phyloP scores from a whole-genome alignment of 1,140 invertebrate species.

The Lepidurus arcticus region DNA sequence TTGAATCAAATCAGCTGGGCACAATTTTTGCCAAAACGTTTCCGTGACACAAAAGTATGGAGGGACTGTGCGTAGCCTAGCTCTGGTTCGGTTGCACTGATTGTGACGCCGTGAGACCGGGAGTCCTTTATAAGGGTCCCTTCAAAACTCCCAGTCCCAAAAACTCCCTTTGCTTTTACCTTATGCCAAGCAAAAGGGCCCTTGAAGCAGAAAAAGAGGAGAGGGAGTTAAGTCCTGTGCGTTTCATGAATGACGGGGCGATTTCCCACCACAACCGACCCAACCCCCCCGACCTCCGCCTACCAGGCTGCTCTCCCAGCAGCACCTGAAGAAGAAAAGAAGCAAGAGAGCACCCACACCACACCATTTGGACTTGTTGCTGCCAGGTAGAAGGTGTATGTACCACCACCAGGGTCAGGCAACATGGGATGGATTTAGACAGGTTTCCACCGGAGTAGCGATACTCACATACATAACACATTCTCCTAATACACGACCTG shows the following conservation, averaged over 20 bases:
- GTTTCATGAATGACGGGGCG: slow-evolving; percentile 20
- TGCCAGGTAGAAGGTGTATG: slow-evolving; percentile 11
- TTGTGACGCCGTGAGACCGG: slow-evolving; percentile 16
- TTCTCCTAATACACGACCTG: not conserved
- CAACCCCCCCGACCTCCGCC: slow-evolving; percentile 11
- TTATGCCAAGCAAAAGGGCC: slow-evolving; percentile 13
- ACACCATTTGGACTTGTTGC: slow-evolving; percentile 17
- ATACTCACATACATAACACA: too few species aligned
- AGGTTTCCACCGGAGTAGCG: not conserved
- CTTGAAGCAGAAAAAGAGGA: slow-evolving; percentile 21
- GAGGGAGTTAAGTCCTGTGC: slow-evolving; percentile 13
- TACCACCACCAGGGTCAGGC: not conserved
- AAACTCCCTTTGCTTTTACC: slow-evolving; percentile 15
- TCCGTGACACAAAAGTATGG: not conserved
- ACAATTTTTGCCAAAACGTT: not conserved
- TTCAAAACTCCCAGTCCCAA: not conserved
- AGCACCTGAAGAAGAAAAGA: slow-evolving; percentile 10
- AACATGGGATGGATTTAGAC: not conserved
- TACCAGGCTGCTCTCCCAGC: slow-evolving; percentile 7
- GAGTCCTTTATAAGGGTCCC: slow-evolving; percentile 21
- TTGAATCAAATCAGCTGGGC: not conserved
- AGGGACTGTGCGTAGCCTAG: not conserved
- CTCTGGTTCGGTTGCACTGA: slow-evolving; percentile 17
- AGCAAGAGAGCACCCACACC: slow-evolving; percentile 10
- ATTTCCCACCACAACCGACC: slow-evolving; percentile 9